Percentiles rank a stretch among this genome's conserved stretches.
phyloP scores from a whole-genome alignment of 1,140 invertebrate species.

The Charaxes varanes region DNA sequence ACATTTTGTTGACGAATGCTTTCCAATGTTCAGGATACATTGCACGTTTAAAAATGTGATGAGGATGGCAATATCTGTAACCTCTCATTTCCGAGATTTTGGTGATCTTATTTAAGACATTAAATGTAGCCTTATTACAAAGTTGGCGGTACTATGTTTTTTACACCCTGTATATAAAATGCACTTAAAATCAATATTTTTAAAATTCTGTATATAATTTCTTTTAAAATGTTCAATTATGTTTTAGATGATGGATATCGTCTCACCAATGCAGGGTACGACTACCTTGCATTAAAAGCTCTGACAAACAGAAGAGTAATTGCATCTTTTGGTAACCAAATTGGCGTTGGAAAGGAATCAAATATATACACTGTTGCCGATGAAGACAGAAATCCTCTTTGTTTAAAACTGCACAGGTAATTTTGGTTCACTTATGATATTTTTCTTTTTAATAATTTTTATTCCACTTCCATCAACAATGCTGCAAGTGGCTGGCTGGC shows the following conservation, averaged over 20 bases:
- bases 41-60: too few relatives aligned
- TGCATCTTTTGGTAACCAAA: slow-evolving; percentile 96
- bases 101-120: too few relatives aligned
- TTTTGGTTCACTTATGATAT: slow-evolving; percentile 1
- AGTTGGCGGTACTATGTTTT: too few relatives aligned
- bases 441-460: slow-evolving; percentile 5
- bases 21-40: too few relatives aligned
- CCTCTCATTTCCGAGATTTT: too few relatives aligned
- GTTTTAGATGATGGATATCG: slow-evolving; percentile 97
- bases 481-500: too few relatives aligned
- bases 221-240: slow-evolving; percentile 34
- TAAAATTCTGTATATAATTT: slow-evolving; percentile 1
- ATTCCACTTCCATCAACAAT: too few relatives aligned
- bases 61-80: too few relatives aligned
- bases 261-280: slow-evolving; percentile 96
- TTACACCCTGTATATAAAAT: too few relatives aligned
- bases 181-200: too few relatives aligned
- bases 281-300: slow-evolving; percentile 95
- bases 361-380: slow-evolving; percentile 93
- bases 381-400: slow-evolving; percentile 83
- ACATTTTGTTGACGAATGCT: too few relatives aligned
- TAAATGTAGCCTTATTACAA: too few relatives aligned
- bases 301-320: slow-evolving; percentile 87
- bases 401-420: slow-evolving; percentile 92
- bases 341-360: slow-evolving; percentile 98